Evolutionary conservation across 2,888 invertebrate genomes (phyloP), one percentile per base, ranked within the genome.

Genomic region (Apodemia mormo): DNA sequence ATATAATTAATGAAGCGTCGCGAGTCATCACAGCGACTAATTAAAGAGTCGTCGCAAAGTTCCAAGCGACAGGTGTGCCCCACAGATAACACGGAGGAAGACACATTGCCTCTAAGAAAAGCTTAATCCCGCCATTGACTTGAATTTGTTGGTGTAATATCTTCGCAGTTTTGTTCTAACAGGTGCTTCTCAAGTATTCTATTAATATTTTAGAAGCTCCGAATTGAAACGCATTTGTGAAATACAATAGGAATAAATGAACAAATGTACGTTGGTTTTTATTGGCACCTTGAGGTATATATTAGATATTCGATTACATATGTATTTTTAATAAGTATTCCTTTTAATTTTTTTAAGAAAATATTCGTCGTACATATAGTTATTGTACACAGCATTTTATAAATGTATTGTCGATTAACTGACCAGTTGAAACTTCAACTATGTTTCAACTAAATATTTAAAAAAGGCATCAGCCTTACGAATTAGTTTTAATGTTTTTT

Each of bases 1-100:
- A 84, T 85, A 84, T 88, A 87, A 88, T 88, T 86, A 89, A 88
- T 88, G 87, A 82, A 82, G 81, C 82, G 85, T 85, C 82, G 80
- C 81, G 82, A 82, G 81, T 85, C 84, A 83, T 84, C 84, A 84
- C 80, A 80, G 80, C 12, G 76, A 80, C 85, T 88, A 89, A 90
- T 89, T 89, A 87, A 86, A 84, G 83, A 84, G 77, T 73, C 74
- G 77, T 79, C 80, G 87, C 86, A 84, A 85, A 87, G 83, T 85
- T 80, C 73, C 73, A 81, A 77, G 82, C 83, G 84, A 85, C 90
- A 90, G 90, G 89, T 87, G 87, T 78, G 80, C 77, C 77, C 77
- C 75, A 75, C 79, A 83, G 85, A 87, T 87, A 87, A 82, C 80
- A 77, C 73, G 70, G 74, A 78, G 83, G 71, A 76, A 77, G 83